Evolutionary conservation across 2,113 vertebrate genomes (phyloP).

Genomic region (Cinclus cinclus): DNA sequence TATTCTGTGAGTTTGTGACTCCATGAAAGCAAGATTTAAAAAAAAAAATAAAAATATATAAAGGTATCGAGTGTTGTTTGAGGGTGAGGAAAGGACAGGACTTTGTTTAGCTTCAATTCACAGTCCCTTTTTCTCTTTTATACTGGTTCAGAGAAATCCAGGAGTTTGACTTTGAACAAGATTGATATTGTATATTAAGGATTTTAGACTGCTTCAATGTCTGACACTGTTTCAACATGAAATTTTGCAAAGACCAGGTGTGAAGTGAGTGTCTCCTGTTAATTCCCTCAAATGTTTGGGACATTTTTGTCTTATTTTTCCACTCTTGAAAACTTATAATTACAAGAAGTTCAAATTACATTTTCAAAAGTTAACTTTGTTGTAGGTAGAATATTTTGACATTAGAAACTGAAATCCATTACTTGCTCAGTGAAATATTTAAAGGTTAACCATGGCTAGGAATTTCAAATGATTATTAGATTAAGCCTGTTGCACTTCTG

Average conservation of each 20-base stretch:
- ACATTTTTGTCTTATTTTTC: not conserved
- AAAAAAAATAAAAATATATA: not conserved
- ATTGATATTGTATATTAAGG: not conserved
- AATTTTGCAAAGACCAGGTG: not conserved
- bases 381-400: not conserved
- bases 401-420: constrained; percentile 9
- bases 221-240: not conserved
- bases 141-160: not conserved
- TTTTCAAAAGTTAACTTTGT: not conserved
- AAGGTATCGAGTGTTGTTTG: not conserved
- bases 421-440: constrained; percentile 17
- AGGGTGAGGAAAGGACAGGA: not conserved
- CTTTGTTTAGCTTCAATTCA: not conserved
- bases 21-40: not conserved
- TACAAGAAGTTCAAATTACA: not conserved
- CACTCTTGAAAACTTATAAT: not conserved
- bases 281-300: not conserved
- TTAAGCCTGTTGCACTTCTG: constrained; percentile 10
- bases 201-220: not conserved
- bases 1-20: not conserved
- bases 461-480: constrained; percentile 25
- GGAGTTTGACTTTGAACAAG: not conserved
- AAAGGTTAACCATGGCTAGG: constrained; percentile 21
- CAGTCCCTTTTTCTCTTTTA: not conserved
- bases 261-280: not conserved